Base-by-base conservation (phyloP, 2,888 invertebrate species). In the Caenorhabditis sp. region DNA sequence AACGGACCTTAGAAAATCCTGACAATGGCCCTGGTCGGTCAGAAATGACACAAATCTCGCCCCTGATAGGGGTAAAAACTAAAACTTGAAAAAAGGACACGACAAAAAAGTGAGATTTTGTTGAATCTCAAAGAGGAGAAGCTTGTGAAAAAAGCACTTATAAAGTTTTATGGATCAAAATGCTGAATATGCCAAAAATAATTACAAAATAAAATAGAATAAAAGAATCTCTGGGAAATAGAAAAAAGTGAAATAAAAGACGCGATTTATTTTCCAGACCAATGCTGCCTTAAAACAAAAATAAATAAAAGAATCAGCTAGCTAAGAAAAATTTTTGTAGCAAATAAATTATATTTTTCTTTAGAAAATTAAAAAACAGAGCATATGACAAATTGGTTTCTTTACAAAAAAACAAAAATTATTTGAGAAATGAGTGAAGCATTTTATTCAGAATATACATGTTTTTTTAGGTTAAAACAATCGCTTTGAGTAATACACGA, bases 401-500 rank as follows among this genome's bases (percentile, higher is more conserved):
- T 31, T 31, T 31, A 6, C n/a, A n/a, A n/a, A n/a, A n/a, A n/a
- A n/a, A n/a, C n/a, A n/a, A n/a, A n/a, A n/a, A n/a, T n/a, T n/a
- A n/a, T n/a, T n/a, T n/a, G n/a, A n/a, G n/a, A n/a, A n/a, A n/a
- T n/a, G n/a, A n/a, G n/a, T 31, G 31, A 4, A 23, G 12, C 2
- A 51, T 23, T 19, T 21, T 51, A 51, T 23, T 3, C 21, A 23
- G 1, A 51, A 43, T 10, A 43, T 43, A 14, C 43, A 14, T 12
- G 17, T 43, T 43, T 10, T 43, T 43, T 17, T 17, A 80, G 26
- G 81, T 82, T 58, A 81, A 64, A 50, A 82, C 82, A 54, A 81
- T 76, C 1, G 79, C 81, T 63, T 81, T 81, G 12, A 79, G 72
- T 21, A 77, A 73, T 12, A 77, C 76, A 50, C 74, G 72, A 62